Conservation (phyloP, 1,140 invertebrate genomes). For the Sycophaga agraensis region DNA sequence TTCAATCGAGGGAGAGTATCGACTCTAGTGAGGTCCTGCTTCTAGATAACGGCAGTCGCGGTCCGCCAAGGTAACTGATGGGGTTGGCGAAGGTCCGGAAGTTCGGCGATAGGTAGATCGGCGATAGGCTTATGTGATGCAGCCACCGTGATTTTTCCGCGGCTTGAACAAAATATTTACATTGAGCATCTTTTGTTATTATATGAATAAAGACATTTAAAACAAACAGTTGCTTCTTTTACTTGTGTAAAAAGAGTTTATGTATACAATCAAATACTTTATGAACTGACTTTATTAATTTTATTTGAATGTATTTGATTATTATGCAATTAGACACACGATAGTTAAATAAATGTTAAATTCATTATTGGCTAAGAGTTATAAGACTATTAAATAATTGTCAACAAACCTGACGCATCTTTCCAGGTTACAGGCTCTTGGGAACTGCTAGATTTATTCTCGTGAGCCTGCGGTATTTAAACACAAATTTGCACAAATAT, state of each 20-base stretch:
- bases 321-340: no score
- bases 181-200: no score
- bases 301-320: no score
- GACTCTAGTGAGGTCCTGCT: slow-evolving; percentile 68
- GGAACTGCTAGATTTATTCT: neutral
- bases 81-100: slow-evolving; percentile 68
- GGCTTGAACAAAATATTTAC: no score
- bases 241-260: no score
- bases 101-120: slow-evolving; percentile 59
- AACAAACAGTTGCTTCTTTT: no score
- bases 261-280: no score
- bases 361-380: no score
- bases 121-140: slow-evolving; percentile 40
- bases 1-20: slow-evolving; percentile 70
- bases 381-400: neutral
- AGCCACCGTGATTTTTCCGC: neutral
- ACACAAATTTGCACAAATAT: neutral
- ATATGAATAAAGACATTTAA: no score
- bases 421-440: neutral
- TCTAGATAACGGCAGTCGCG: slow-evolving; percentile 57
- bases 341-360: no score
- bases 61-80: slow-evolving; percentile 71
- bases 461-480: neutral
- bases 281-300: no score
- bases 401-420: slow-evolving; percentile 8